Evolutionary conservation across 2,113 vertebrate species (phyloP), one percentile per base, ranked within the genome.

Genomic region (Nestor notabilis): DNA sequence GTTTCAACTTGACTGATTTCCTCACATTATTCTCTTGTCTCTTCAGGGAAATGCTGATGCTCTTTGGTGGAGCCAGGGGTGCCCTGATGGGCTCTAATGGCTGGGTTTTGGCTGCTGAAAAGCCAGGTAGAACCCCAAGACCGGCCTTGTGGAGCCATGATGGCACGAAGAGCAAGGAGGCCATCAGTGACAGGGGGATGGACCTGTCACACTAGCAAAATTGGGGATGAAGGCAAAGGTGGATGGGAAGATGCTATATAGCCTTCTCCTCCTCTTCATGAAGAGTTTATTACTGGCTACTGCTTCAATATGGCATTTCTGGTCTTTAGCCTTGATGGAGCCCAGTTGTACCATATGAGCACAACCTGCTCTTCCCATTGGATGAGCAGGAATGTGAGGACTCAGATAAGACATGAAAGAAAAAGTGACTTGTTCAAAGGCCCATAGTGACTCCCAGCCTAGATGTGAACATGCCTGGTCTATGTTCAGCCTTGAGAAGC

Each of bases 81-180:
- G 64, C 13, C 1, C 1, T 0, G 1, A 11, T 41, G 50, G 79
- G 39, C 58, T 46, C 37, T 27, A 19, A 24, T 52, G 0, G 0
- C 17, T 63, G 61, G 61, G 24, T 4, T 92, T 60, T 24, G 66
- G 49, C 61, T n/a, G 23, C 49, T 76, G 29, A 13, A 63, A 65
- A 80, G 17, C 6, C 64, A 69, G 25, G 50, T 15, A 55, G 18
- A 21, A 33, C 69, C 71, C 23, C 0, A 0, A 18, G 65, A 37
- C 0, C 24, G 53, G 28, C 35, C 21, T 20, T 28, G 39, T 28
- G 74, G 46, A 55, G 35, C 47, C 49, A 20, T 5, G 1, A 0
- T 39, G 25, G 43, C 10, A 9, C 43, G 41, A 53, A 43, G 35
- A 72, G 33, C 29, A 69, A 77, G 71, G 63, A 76, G 61, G 46